Base-by-base conservation (phyloP, 2,888 invertebrate genomes). In the Auanema sp. region DNA sequence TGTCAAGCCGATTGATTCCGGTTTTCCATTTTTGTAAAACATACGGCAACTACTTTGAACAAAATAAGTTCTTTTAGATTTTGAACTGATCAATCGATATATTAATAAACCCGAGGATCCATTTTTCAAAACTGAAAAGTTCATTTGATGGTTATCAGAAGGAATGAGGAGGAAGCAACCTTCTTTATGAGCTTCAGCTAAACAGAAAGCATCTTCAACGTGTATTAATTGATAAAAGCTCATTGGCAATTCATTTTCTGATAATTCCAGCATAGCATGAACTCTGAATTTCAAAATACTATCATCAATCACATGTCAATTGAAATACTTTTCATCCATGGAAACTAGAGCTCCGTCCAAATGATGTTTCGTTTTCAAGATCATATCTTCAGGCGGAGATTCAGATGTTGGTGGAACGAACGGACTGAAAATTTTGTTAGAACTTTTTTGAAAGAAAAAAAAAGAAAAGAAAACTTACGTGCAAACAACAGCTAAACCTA, bases 321-420 rank as follows among this genome's bases (percentile, higher is more conserved):
- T 42, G 40, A 10, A 56, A 33, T 24, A 79, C 79, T 75, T 69
- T 6, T 64, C 65, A 65, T 83, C 83, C 70, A 81, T 72, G 1
- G 77, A 80, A 14, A 80, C 65, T 6, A 81, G 59, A 2, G 71
- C 62, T 56, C 98, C 89, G 86, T 98, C 97, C 80, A 99, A 89
- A 85, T 96, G 95, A 88, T 98, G 98, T 87, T 98, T 98, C 85
- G 94, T 95, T 87, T 98, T 98, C 88, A 98, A 95, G 91, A 98
- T 96, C 79, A 96, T 92, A 87, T 98, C 98, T 85, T 97, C 94
- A 84, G 96, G 93, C 4, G 96, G 95, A 75, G 95, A 92, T 86
- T 99, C 98, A 63, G 96, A 88, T 58, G 96, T 87, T 23, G 98
- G 94, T 14, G 98, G 98, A 0, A 98, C 98, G 83, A 98, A 98